Evolutionary conservation across 1,140 invertebrate genomes (phyloP).

Genomic region (Phymorhynchus buccinoides): DNA sequence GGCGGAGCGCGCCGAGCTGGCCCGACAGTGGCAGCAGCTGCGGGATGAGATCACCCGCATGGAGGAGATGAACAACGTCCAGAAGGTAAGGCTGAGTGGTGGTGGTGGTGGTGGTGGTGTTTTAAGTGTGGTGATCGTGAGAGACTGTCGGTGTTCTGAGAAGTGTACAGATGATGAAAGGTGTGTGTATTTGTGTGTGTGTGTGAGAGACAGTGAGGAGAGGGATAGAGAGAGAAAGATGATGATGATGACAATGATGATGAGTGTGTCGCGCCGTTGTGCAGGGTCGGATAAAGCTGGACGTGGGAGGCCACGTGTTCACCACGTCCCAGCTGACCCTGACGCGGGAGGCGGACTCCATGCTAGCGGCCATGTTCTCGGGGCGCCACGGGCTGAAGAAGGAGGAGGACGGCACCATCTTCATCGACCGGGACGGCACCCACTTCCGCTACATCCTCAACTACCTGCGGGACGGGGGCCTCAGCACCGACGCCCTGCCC

Average conservation of each 20-base stretch:
- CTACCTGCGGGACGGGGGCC: constrained; percentile 64
- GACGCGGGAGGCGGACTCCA: constrained; percentile 67
- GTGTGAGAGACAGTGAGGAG: too few relatives aligned
- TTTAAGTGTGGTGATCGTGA: too few relatives aligned
- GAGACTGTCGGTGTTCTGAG: too few relatives aligned
- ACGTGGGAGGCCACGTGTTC: constrained; percentile 68
- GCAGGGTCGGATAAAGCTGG: constrained; percentile 64
- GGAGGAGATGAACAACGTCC: constrained; percentile 61
- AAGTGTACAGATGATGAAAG: too few relatives aligned
- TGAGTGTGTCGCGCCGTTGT: not conserved
- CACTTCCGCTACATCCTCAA: constrained; percentile 69
- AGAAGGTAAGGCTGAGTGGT: constrained; percentile 58
- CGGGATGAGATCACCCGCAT: constrained; percentile 61
- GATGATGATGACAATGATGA: not conserved
- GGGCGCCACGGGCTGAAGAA: constrained; percentile 63
- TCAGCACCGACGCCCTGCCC: constrained; percentile 59
- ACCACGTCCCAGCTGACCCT: constrained; percentile 67
- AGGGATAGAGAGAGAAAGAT: not conserved
- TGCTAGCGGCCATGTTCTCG: constrained; percentile 72
- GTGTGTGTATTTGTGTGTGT: too few relatives aligned
- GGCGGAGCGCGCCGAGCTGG: constrained; percentile 57
- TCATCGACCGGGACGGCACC: constrained; percentile 70
- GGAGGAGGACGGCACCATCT: constrained; percentile 66
- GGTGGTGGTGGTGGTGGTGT: too few relatives aligned
- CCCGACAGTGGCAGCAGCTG: constrained; percentile 61